These are phyloP conservation scores for Ptilorrhoa leucosticta DNA, from an alignment of 2,113 vertebrate species.

Conservation along the genomic window DNA sequence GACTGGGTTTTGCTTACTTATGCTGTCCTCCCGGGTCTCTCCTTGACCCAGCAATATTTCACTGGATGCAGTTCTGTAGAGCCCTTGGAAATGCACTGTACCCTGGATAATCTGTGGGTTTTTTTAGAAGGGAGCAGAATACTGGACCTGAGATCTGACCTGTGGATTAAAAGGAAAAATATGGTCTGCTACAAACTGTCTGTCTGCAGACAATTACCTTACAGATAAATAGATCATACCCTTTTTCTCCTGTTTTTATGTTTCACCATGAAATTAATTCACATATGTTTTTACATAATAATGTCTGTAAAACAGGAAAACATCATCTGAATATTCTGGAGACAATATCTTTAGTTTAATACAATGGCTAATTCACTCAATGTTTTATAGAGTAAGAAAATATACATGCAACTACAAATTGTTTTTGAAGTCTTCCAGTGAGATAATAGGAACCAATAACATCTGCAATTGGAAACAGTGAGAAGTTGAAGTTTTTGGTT, in stretches of 20 bases:
- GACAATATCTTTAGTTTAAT: neutral
- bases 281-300: neutral
- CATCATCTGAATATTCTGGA: neutral
- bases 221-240: neutral
- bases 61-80: neutral
- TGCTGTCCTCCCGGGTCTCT: neutral
- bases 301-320: neutral
- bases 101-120: neutral
- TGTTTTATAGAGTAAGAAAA: neutral
- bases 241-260: neutral
- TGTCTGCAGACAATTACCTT: neutral
- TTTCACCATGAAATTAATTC: neutral
- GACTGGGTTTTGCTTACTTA: neutral
- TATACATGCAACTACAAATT: neutral
- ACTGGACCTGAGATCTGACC: neutral
- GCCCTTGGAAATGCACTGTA: neutral
- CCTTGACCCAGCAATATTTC: neutral
- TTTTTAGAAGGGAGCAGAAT: neutral
- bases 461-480: neutral
- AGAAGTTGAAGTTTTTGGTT: neutral
- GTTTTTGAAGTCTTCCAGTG: neutral
- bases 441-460: neutral
- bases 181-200: neutral
- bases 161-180: neutral
- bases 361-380: neutral